Evolutionary conservation across 2,797 vertebrate genomes (phyloP), one percentile per base, ranked within the genome.

Genomic region (Pithecia hirsuta): DNA sequence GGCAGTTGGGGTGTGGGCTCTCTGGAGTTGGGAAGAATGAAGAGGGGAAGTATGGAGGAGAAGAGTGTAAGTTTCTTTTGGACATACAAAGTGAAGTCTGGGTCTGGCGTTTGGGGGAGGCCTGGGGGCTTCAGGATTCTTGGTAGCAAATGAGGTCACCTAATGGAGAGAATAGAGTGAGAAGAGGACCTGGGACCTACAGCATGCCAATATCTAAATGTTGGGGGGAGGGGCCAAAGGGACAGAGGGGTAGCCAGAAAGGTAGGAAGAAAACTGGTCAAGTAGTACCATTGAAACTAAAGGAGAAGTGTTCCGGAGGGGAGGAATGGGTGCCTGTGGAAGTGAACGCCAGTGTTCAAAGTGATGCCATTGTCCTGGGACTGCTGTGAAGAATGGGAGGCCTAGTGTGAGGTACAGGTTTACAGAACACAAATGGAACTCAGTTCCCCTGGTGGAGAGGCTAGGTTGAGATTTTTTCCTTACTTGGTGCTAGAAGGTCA

Each of bases 401-500:
- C 80, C 28, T 9, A 92, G 30, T 28, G 39, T 22, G 36, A 90
- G 84, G 50, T 67, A 74, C 11, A 89, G 5, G 39, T 72, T 89
- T 61, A 64, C 20, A 96, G 88, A 93, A 83, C 79, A 89, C 82
- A 96, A n/a, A 59, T 94, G 82, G 92, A 86, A 83, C 55, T 96
- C 76, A 50, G 0, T 95, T 96, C 52, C 74, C 64, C 28, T 46
- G 59, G 85, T 94, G 57, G 84, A 95, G 91, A 94, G 55, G 44
- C 93, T 89, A 91, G 94, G 85, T 96, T 93, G 96, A 92, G 92
- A 91, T 95, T 94, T 98, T 96, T 97, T 74, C 98, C 98, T 97
- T 98, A 98, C 97, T 98, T 98, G 97, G 98, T 97, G 26, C 95
- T 98, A 91, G 95, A 97, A 97, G 97, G 95, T 98, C 97, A 97